These are phyloP conservation scores for Andrena cerasifolii DNA, from an alignment of 1,140 invertebrate genomes.

Conservation along the genomic window DNA sequence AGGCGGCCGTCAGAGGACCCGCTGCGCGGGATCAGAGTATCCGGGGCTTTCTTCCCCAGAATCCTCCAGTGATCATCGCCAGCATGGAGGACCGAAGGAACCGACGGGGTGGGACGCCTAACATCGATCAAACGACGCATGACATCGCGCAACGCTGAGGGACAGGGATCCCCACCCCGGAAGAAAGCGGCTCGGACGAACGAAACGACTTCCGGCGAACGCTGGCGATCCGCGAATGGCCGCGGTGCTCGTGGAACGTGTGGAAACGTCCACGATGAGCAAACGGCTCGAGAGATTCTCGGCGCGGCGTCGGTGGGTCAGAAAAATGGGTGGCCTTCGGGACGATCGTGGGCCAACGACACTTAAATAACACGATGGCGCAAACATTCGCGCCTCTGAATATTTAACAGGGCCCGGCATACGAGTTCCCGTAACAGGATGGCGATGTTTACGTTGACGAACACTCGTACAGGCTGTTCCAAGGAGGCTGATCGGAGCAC, in stretches of 20 bases:
- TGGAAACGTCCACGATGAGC: not conserved
- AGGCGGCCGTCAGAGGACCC: constrained; percentile 18
- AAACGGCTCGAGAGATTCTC: not conserved
- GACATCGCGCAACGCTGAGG: constrained; percentile 35
- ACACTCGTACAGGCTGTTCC: not conserved
- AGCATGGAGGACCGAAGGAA: not conserved
- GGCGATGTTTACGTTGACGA: constrained; percentile 36
- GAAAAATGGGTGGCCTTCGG: constrained; percentile 48
- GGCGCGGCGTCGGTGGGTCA: not conserved
- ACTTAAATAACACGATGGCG: constrained; percentile 25
- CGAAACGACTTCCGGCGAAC: not conserved
- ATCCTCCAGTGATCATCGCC: no score
- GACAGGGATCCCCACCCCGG: constrained; percentile 30
- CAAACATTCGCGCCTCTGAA: constrained; percentile 25
- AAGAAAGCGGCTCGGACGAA: constrained; percentile 36
- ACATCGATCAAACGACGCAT: constrained; percentile 29
- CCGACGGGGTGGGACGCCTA: not conserved
- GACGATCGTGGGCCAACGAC: constrained; percentile 49
- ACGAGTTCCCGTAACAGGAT: constrained; percentile 10
- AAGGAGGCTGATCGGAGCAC: no score
- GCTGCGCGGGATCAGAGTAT: constrained; percentile 30
- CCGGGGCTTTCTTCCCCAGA: no score
- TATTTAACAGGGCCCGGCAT: constrained; percentile 14
- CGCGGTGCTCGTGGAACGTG: not conserved
- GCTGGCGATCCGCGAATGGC: not conserved